A percentile compares a stretch with the other conserved stretches of the same genome.
Conservation (phyloP, 2,888 invertebrate genomes). For the Lycia hirtaria region DNA sequence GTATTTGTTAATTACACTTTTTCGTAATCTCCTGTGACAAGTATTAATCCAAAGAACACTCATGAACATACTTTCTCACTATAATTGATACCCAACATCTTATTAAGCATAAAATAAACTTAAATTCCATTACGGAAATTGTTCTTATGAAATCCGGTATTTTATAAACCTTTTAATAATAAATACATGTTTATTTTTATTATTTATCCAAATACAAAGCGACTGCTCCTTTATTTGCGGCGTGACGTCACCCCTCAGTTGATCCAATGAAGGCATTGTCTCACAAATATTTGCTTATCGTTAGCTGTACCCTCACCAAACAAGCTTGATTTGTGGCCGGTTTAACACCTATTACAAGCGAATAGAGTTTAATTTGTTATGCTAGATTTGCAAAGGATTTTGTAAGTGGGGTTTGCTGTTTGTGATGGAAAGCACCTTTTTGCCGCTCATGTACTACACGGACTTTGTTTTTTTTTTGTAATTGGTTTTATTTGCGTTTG, state of each 20-base stretch:
- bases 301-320: constrained; percentile 50
- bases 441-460: constrained; percentile 13
- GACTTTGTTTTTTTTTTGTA: constrained; percentile 9
- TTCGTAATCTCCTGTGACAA: too few relatives aligned
- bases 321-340: constrained; percentile 25
- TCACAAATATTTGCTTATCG: constrained; percentile 71
- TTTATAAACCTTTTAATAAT: neutral
- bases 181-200: neutral
- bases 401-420: constrained; percentile 15
- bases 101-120: too few relatives aligned
- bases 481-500: constrained; percentile 16
- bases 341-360: constrained; percentile 26
- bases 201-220: constrained; percentile 5
- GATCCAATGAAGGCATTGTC: constrained; percentile 61
- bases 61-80: too few relatives aligned
- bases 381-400: neutral
- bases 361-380: constrained; percentile 26
- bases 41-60: too few relatives aligned
- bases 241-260: constrained; percentile 58
- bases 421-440: constrained; percentile 28
- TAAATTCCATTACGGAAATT: too few relatives aligned
- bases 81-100: too few relatives aligned
- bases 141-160: too few relatives aligned
- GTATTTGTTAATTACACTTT: too few relatives aligned
- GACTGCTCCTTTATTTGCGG: constrained; percentile 47